These are phyloP conservation scores for Sprattus sprattus DNA, from an alignment of 2,113 vertebrate genomes.

Conservation along the genomic window DNA sequence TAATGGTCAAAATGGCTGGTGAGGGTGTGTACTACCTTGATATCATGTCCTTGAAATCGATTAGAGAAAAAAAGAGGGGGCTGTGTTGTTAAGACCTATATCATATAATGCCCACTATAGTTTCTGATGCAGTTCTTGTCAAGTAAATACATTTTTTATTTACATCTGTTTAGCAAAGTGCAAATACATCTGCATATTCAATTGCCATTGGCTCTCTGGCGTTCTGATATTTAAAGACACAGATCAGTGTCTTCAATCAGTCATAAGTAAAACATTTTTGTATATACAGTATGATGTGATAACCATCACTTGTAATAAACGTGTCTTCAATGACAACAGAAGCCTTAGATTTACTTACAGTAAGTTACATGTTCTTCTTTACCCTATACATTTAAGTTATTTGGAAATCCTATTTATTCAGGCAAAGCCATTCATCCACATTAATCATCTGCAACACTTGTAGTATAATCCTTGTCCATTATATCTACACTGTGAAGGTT, in stretches of 20 bases:
- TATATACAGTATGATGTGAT: background rate
- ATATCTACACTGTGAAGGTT: too few species aligned
- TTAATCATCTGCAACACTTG: background rate
- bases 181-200: background rate
- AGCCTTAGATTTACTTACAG: background rate
- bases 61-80: background rate
- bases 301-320: background rate
- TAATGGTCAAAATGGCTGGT: background rate
- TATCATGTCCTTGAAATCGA: background rate
- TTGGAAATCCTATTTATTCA: background rate
- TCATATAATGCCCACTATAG: too few species aligned
- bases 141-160: background rate
- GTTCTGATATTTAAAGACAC: background rate
- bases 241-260: background rate
- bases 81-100: background rate
- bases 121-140: background rate
- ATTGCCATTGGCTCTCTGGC: background rate
- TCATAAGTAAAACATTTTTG: background rate
- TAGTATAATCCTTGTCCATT: too few species aligned
- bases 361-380: background rate
- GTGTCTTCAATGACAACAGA: background rate
- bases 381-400: background rate
- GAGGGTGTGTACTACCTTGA: background rate
- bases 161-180: background rate
- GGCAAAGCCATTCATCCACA: background rate